Percentiles rank a stretch among this genome's conserved stretches.
These are phyloP conservation scores for Amphilophus citrinellus DNA, from an alignment of 2,113 vertebrate species.

Conservation along the genomic window DNA sequence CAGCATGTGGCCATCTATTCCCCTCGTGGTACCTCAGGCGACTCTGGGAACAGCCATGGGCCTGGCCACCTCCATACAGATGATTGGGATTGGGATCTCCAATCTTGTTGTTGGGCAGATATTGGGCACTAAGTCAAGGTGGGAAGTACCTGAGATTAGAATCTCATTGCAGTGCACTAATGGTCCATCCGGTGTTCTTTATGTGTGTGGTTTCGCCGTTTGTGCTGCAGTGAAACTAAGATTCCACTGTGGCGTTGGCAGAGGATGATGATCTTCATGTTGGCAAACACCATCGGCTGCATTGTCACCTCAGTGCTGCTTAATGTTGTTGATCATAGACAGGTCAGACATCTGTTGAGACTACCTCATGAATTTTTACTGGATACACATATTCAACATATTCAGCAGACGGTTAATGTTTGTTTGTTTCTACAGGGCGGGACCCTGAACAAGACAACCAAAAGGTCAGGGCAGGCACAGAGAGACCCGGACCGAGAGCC, in stretches of 20 bases:
- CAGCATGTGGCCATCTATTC: slow-evolving; percentile 88
- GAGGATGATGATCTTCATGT: slow-evolving; percentile 87
- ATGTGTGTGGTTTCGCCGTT: neutral
- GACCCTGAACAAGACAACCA: slow-evolving; percentile 83
- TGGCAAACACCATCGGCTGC: slow-evolving; percentile 84
- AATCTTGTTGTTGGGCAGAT: slow-evolving; percentile 86
- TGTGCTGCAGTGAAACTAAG: slow-evolving; percentile 78
- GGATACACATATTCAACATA: neutral
- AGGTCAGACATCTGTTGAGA: slow-evolving; percentile 65
- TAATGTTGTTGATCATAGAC: slow-evolving; percentile 82
- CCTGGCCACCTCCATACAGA: slow-evolving; percentile 85
- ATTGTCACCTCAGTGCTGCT: slow-evolving; percentile 80
- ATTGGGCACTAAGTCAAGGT: slow-evolving; percentile 84
- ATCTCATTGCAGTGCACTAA: neutral
- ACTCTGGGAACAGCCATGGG: slow-evolving; percentile 86
- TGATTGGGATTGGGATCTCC: slow-evolving; percentile 85
- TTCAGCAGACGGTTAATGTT: neutral
- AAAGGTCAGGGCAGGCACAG: slow-evolving; percentile 60
- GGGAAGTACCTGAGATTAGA: neutral
- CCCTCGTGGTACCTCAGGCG: slow-evolving; percentile 84
- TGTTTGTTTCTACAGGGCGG: slow-evolving; percentile 73
- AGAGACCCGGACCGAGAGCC: slow-evolving; percentile 69
- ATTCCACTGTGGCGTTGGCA: slow-evolving; percentile 87
- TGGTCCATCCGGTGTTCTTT: neutral
- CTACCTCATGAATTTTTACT: neutral